Conservation (phyloP, 2,113 vertebrate species). For the Megaceryle torquata region DNA sequence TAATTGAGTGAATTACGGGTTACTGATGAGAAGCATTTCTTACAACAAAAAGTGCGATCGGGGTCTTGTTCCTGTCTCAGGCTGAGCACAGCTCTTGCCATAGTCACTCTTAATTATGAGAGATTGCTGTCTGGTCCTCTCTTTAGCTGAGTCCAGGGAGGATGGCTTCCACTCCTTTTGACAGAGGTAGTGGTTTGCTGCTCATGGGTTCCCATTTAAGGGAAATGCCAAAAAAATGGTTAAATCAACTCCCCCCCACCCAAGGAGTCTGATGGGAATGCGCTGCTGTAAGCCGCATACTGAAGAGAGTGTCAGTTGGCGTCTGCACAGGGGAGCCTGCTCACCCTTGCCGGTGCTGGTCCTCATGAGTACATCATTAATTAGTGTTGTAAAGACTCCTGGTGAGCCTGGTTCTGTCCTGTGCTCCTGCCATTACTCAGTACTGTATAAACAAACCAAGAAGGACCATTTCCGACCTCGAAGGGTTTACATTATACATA, state of each 20-base stretch:
- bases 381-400: background rate
- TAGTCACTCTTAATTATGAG: background rate
- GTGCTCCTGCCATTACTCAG: background rate
- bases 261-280: background rate
- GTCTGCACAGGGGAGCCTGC: background rate
- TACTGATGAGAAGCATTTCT: background rate
- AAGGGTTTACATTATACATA: background rate
- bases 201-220: background rate
- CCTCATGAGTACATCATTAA: rapidly evolving
- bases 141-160: background rate
- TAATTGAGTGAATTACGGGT: background rate
- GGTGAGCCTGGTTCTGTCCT: background rate
- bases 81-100: background rate
- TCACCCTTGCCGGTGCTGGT: background rate
- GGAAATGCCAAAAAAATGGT: background rate
- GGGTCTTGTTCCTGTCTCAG: background rate
- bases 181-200: background rate
- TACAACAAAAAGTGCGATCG: background rate
- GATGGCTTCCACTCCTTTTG: background rate
- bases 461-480: background rate
- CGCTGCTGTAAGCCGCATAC: background rate
- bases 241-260: background rate
- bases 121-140: background rate
- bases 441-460: background rate
- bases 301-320: background rate